Base-by-base conservation (phyloP, 2,113 vertebrate genomes). In the Glaucidium brasilianum region DNA sequence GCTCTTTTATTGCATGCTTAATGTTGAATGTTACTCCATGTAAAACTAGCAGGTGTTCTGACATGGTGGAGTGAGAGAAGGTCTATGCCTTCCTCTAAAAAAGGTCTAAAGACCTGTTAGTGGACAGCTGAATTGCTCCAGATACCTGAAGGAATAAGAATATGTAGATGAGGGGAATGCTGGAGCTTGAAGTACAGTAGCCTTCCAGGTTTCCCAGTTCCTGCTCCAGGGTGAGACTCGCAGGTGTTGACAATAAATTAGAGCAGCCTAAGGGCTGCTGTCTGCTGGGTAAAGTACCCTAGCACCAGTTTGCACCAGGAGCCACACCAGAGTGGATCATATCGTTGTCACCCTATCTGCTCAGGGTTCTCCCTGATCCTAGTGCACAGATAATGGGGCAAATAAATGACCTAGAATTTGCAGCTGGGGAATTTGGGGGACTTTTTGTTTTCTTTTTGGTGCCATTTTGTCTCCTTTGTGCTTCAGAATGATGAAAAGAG, bases 341-440 rank as follows among this genome's bases (percentile, higher is more conserved):
- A 5, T 30, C 21, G 37, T 55, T 37, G 30, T n/a, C 43, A 52
- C 3, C 7, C 25, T 39, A 23, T n/a, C 15, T 58, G 47, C 58
- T 29, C 1, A 1, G 15, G 16, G 5, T 45, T 32, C 12, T 72
- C 15, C 47, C 21, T 37, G 6, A n/a, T 9, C 10, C 47, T 45
- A 43, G 11, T 1, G 1, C 34, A 29, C 15, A 59, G 30, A 13
- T n/a, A 58, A 32, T 5, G 6, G 18, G 29, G 35, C 20, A 69
- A 74, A 52, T 27, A 23, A 8, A 55, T 69, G 43, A 86, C 7
- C 18, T 35, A 35, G 9, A 85, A 66, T 50, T 55, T 68, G 21
- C 9, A 56, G 2, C 3, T 4, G 0, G 2, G 15, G 4, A 5
- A 55, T n/a, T 9, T 73, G 12, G 13, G 35, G 11, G 11, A 25